Percentiles rank a stretch among this genome's conserved stretches.
Evolutionary conservation across 2,888 invertebrate genomes (phyloP).

Genomic region (Ecliptopera silaceata): DNA sequence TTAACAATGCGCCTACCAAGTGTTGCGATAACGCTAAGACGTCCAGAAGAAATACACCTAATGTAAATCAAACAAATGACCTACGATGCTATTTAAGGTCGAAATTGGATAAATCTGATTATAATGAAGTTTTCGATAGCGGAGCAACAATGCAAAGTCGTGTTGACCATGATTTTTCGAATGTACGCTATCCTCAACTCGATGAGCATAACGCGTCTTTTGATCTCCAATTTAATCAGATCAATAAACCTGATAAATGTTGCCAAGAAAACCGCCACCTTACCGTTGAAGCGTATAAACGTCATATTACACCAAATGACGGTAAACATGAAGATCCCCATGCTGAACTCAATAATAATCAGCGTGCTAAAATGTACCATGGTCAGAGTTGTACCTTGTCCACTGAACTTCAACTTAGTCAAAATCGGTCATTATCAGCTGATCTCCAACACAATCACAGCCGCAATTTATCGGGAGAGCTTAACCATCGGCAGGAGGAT

Average conservation of each 20-base stretch:
- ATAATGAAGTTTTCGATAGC: background rate
- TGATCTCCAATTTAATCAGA: too few species aligned
- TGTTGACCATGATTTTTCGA: background rate
- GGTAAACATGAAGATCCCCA: too few species aligned
- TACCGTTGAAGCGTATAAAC: too few species aligned
- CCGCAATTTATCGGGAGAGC: background rate
- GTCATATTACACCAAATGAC: too few species aligned
- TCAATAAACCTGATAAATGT: too few species aligned
- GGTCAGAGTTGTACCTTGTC: background rate
- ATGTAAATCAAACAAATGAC: background rate
- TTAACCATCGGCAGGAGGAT: background rate
- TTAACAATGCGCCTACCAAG: background rate
- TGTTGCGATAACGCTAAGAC: background rate
- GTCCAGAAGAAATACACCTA: background rate
- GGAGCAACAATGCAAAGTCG: background rate
- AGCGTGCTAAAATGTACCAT: too few species aligned
- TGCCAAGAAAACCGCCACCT: too few species aligned
- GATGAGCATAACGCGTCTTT: too few species aligned
- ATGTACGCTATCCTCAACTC: background rate
- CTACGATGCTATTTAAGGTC: conserved; percentile 8
- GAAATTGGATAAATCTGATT: background rate
- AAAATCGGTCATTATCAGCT: background rate
- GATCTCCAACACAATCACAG: background rate
- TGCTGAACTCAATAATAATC: too few species aligned
- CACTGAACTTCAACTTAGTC: background rate